A percentile compares a stretch with the other conserved stretches of the same genome.
These are phyloP conservation scores for Rhopalosiphum nymphaeae DNA, from an alignment of 2,888 invertebrate genomes.

Conservation along the genomic window DNA sequence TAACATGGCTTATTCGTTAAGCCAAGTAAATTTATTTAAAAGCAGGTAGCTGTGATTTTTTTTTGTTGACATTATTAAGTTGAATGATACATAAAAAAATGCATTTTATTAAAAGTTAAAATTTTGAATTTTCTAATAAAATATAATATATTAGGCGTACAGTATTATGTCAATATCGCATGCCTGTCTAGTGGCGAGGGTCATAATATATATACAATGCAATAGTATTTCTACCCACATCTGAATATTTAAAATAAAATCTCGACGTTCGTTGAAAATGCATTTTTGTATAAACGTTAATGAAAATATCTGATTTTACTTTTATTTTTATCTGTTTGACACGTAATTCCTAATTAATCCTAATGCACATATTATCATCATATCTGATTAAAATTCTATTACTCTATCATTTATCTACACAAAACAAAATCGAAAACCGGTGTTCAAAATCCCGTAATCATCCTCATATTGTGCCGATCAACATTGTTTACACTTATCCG, in stretches of 20 bases:
- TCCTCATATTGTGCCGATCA: not conserved
- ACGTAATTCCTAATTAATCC: not conserved
- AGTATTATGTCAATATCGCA: not conserved
- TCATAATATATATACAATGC: not conserved
- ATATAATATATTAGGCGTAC: not conserved
- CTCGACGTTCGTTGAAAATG: not conserved
- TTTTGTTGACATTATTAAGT: not conserved
- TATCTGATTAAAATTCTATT: not conserved
- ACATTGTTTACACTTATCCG: not conserved
- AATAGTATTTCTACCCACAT: not conserved
- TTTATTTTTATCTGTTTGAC: not conserved
- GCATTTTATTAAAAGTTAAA: not conserved
- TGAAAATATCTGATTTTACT: not conserved
- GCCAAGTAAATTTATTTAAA: not conserved
- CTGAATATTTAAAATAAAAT: not conserved
- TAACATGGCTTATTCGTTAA: not conserved
- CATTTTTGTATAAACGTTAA: not conserved
- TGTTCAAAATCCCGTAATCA: not conserved
- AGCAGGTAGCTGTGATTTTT: not conserved
- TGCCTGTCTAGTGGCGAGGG: not conserved
- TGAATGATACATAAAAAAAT: not conserved
- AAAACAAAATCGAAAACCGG: not conserved
- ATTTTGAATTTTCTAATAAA: not conserved
- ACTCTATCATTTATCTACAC: not conserved
- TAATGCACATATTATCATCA: not conserved